Percentiles rank a stretch among this genome's conserved stretches.
Evolutionary conservation across 2,797 vertebrate genomes (phyloP).

Genomic region (Sebastiscus albofasciatus): DNA sequence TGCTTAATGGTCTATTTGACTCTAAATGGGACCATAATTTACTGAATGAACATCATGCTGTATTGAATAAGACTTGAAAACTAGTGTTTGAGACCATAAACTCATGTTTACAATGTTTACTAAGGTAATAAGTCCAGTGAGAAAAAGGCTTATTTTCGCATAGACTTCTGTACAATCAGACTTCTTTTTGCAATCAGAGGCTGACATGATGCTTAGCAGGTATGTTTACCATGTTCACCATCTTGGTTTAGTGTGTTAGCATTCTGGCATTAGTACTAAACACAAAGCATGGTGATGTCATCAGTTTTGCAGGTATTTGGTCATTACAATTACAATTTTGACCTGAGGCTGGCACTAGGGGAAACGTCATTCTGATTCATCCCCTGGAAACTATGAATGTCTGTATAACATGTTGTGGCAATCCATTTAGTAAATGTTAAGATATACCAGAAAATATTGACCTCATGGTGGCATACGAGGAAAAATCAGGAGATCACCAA

Average conservation of each 20-base stretch:
- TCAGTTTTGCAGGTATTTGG: not conserved
- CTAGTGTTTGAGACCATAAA: no score
- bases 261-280: not conserved
- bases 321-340: not conserved
- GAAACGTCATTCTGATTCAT: not conserved
- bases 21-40: no score
- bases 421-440: not conserved
- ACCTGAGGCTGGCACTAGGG: not conserved
- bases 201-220: not conserved
- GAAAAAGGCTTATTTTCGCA: no score
- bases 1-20: no score
- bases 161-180: no score
- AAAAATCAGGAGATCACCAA: not conserved
- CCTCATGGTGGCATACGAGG: not conserved
- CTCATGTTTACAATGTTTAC: no score
- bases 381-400: not conserved
- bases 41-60: no score
- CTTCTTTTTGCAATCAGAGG: no score
- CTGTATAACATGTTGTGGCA: not conserved
- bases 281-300: not conserved
- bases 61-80: no score
- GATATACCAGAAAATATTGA: not conserved
- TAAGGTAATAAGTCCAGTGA: no score
- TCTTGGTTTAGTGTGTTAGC: not conserved
- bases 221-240: not conserved